Conservation (phyloP, 2,888 invertebrate species). For the Zygogramma bicolorata region DNA sequence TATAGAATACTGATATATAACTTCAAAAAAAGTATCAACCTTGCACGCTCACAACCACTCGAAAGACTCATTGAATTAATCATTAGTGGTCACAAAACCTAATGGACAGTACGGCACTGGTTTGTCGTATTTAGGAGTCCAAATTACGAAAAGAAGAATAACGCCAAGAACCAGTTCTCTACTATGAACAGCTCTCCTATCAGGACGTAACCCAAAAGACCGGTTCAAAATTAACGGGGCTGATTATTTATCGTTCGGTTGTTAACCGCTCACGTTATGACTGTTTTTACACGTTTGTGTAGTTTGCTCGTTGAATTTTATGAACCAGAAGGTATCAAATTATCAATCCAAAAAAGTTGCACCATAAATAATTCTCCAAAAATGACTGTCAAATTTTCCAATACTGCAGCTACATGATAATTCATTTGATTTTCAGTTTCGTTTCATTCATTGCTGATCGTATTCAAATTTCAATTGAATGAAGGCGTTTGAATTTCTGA, state of each 20-base stretch:
- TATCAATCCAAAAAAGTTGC: conserved; percentile 44
- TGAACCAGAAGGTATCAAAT: conserved; percentile 64
- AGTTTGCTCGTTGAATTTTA: conserved; percentile 66
- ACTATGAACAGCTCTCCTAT: conserved; percentile 10
- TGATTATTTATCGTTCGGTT: conserved; percentile 66
- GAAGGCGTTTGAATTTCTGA: no score
- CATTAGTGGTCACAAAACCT: no score
- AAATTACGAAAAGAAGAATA: conserved; percentile 5
- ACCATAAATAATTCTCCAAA: not conserved
- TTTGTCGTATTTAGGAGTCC: not conserved
- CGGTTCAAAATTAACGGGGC: conserved; percentile 61
- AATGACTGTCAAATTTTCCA: not conserved
- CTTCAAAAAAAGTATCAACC: no score
- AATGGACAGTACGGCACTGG: not conserved
- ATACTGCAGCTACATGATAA: no score
- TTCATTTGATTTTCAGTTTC: no score
- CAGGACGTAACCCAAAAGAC: conserved; percentile 44
- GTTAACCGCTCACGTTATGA: conserved; percentile 67
- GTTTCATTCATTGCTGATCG: no score
- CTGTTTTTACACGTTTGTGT: conserved; percentile 67
- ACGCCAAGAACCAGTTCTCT: conserved; percentile 5
- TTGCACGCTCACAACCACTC: no score
- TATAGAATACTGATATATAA: no score
- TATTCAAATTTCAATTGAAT: no score
- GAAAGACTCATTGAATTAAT: not conserved